These are phyloP conservation scores for Drosophila ironensis DNA, from an alignment of 1,140 invertebrate species.

Conservation along the genomic window DNA sequence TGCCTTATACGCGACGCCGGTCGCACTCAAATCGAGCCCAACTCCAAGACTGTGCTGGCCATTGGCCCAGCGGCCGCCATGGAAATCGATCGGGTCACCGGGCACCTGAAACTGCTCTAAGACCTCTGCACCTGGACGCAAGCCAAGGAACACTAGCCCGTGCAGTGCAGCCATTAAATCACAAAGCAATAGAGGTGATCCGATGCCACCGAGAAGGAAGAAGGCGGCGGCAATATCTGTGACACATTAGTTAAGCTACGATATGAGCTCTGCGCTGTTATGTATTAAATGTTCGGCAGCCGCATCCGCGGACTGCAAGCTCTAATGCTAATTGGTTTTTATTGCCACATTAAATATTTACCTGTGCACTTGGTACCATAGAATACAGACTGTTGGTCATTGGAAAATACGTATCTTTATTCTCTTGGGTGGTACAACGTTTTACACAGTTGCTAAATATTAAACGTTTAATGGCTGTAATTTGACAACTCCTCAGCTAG, in stretches of 20 bases:
- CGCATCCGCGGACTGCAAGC: constrained; percentile 26
- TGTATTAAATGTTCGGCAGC: constrained; percentile 51
- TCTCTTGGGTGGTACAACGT: no score
- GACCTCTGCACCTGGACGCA: constrained; percentile 3
- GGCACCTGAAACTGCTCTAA: constrained; percentile 93
- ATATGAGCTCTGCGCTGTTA: constrained; percentile 53
- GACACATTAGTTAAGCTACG: constrained; percentile 52
- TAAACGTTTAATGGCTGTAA: no score
- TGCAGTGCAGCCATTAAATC: constrained; percentile 34
- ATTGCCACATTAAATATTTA: neutral
- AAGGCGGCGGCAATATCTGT: constrained; percentile 32
- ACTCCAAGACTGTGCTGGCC: constrained; percentile 93
- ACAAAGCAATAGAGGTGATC: constrained; percentile 56
- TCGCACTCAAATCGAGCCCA: constrained; percentile 92
- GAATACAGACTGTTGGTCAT: no score
- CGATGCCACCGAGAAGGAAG: neutral
- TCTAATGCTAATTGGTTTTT: constrained; percentile 15
- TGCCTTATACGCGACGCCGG: constrained; percentile 93
- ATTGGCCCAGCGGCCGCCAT: constrained; percentile 92
- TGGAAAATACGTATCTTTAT: no score
- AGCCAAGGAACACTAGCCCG: constrained; percentile 23
- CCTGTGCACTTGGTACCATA: neutral
- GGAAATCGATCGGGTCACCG: constrained; percentile 91
- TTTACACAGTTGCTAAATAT: no score
- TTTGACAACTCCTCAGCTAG: no score